phyloP scores from a whole-genome alignment of 2,797 vertebrate genomes.

The Phataginus tricuspis region DNA sequence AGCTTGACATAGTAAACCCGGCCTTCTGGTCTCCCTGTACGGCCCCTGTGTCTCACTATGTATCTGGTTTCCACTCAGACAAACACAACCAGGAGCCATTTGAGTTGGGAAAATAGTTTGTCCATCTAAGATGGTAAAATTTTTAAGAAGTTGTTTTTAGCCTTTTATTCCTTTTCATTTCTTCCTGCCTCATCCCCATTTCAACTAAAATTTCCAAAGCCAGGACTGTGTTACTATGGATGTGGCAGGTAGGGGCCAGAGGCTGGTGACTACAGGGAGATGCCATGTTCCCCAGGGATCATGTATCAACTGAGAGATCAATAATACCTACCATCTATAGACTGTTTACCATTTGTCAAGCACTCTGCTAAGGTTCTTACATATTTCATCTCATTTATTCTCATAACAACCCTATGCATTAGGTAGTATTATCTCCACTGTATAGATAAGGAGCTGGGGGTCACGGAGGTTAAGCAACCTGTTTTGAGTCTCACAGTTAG shows the following conservation, averaged over 20 bases:
- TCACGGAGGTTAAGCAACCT: background rate
- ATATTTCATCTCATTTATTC: background rate
- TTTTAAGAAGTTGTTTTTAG: background rate
- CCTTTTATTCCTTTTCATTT: conserved; percentile 32
- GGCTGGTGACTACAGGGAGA: background rate
- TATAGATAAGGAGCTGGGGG: background rate
- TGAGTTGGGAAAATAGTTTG: background rate
- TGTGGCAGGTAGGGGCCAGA: background rate
- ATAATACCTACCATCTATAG: background rate
- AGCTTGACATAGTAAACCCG: background rate
- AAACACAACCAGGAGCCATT: background rate
- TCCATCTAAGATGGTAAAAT: background rate
- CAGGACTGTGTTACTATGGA: background rate
- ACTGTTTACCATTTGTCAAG: background rate
- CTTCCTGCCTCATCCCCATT: background rate
- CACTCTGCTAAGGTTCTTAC: background rate
- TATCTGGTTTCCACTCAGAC: background rate
- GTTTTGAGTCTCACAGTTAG: background rate
- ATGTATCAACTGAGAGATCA: background rate
- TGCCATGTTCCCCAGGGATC: background rate
- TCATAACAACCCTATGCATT: background rate
- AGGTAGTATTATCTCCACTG: too few relatives aligned
- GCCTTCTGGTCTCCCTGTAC: background rate
- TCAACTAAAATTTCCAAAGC: conserved; percentile 10
- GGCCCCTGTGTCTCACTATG: background rate